Base-by-base conservation (phyloP, 1,140 invertebrate genomes). In the Drosophila serrata region DNA sequence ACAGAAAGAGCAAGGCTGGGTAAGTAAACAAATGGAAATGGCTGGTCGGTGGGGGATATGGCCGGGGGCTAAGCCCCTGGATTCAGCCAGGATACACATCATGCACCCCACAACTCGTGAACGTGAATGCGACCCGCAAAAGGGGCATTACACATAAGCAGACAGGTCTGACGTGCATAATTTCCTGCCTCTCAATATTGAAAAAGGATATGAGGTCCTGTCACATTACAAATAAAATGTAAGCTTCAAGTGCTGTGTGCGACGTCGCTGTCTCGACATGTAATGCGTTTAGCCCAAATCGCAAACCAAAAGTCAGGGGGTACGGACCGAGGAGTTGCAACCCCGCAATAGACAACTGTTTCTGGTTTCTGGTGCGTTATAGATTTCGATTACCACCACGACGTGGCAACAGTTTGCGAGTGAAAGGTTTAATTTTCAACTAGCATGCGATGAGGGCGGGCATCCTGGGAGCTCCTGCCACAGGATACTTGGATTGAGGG, bases 141-240 rank as follows among this genome's bases (percentile, higher is more conserved):
- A 7, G 35, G 65, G 65, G 55, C 59, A 78, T 82, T 82, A 82
- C 59, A 82, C 74, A 82, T 82, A 82, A 82, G 80, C 80, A 75
- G 80, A 82, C 80, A 82, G 80, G 63, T 82, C 80, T 82, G 80
- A 82, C 80, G 80, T 82, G 80, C 80, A 82, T 82, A 82, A 82
- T 82, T 82, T 82, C 80, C 80, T 82, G 80, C 81, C 81, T 76
- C 81, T 82, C 63, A 59, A 67, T 81, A 82, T 78, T 82, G 79
- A 64, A 82, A 82, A 69, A 82, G 80, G 80, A 82, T 82, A 82
- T 82, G 80, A 82, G 78, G 80, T 82, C 68, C 80, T 82, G 80
- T 82, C 80, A 82, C 82, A 82, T 82, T 82, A 82, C 80, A 82
- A 82, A 82, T 82, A 82, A 82, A 82, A 82, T 78, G 79, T 82